Conservation (phyloP, 2,888 invertebrate genomes). For the Branchipolynoe longqiensis region DNA sequence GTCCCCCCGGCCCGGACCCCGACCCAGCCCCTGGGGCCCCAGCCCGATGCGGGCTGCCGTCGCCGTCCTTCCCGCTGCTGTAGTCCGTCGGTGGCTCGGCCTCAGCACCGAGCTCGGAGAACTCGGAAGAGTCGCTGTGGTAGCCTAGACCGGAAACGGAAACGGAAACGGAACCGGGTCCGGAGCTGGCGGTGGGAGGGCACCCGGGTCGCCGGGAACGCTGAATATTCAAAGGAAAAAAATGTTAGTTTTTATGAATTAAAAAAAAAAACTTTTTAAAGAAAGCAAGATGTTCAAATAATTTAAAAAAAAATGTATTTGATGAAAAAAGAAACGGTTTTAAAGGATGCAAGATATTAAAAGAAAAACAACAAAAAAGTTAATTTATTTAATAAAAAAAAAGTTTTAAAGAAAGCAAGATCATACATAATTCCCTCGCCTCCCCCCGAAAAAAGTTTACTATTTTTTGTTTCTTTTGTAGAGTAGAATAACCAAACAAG, state of each 20-base stretch:
- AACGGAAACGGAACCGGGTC: no score
- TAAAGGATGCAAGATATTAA: background rate
- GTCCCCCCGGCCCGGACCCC: no score
- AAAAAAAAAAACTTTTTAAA: no score
- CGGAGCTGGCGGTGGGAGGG: no score
- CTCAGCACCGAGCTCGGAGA: slow-evolving; percentile 26
- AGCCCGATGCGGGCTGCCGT: background rate
- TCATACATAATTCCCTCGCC: no score
- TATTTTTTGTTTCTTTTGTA: no score
- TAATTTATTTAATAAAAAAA: slow-evolving; percentile 8
- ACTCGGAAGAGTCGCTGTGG: slow-evolving; percentile 27
- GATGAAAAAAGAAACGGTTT: background rate
- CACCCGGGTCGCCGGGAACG: no score
- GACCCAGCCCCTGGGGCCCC: background rate
- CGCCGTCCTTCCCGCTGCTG: slow-evolving; percentile 23
- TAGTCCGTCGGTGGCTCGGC: slow-evolving; percentile 5
- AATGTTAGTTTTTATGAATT: no score
- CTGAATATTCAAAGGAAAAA: no score
- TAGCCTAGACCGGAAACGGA: no score
- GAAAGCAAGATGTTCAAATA: no score
- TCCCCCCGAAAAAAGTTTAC: no score
- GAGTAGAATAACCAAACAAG: background rate
- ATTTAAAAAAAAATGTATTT: background rate
- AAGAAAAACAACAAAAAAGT: background rate
- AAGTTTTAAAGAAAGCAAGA: background rate